phyloP scores from a whole-genome alignment of 2,113 vertebrate genomes.

The Dipodomys spectabilis region DNA sequence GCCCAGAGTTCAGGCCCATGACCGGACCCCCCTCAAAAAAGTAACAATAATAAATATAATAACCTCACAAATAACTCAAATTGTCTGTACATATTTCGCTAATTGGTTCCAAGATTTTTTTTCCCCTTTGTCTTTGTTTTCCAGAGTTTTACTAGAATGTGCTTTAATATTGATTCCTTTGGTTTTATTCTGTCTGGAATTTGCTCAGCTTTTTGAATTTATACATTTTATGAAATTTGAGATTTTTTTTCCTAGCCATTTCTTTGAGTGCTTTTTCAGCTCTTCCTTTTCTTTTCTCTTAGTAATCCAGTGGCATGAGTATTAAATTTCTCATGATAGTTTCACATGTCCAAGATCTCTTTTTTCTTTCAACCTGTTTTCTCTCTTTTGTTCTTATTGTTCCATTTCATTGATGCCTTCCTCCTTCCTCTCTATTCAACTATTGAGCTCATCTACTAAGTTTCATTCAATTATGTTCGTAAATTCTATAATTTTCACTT shows the following conservation, averaged over 20 bases:
- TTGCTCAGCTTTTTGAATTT: background rate
- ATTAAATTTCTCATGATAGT: background rate
- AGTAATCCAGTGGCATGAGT: background rate
- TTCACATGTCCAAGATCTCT: background rate
- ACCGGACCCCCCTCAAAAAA: too few species aligned
- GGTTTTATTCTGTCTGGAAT: background rate
- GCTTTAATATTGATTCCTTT: background rate
- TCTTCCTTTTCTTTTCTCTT: background rate
- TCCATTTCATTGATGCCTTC: background rate
- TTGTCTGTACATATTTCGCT: background rate
- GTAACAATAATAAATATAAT: too few species aligned
- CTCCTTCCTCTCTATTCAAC: background rate
- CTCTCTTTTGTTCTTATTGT: background rate
- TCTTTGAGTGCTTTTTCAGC: background rate
- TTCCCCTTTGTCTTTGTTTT: background rate
- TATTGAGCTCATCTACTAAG: background rate
- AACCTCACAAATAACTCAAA: too few species aligned
- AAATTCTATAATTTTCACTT: background rate
- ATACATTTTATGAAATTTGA: background rate
- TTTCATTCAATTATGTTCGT: slow-evolving; percentile 1
- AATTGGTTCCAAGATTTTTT: background rate
- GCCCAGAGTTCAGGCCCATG: too few species aligned
- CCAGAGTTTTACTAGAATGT: background rate
- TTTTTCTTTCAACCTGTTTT: background rate
- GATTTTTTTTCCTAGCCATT: background rate